phyloP scores from a whole-genome alignment of 2,797 vertebrate genomes.

The Chelon labrosus region DNA sequence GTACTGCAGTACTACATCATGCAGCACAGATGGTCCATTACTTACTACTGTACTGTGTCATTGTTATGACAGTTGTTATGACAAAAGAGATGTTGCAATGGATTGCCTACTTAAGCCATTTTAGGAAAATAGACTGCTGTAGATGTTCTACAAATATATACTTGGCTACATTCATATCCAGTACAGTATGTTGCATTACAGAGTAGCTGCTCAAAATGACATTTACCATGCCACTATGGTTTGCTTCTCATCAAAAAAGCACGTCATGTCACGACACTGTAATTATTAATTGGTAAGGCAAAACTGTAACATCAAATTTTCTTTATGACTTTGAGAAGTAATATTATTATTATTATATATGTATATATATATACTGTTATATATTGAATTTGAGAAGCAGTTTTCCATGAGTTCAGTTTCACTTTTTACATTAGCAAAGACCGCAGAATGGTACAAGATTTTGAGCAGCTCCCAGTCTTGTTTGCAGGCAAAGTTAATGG shows the following conservation, averaged over 20 bases:
- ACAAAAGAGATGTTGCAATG: constrained; percentile 45
- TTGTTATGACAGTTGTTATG: constrained; percentile 38
- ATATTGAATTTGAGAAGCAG: constrained; percentile 21
- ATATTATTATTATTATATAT: not conserved
- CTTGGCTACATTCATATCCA: constrained; percentile 80
- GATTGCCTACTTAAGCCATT: constrained; percentile 53
- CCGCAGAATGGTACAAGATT: constrained; percentile 40
- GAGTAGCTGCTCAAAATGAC: constrained; percentile 73
- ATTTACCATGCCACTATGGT: constrained; percentile 22
- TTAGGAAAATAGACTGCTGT: constrained; percentile 62
- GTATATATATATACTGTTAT: not conserved
- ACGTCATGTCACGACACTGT: constrained; percentile 33
- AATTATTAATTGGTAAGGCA: constrained; percentile 42
- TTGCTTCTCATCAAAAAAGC: constrained; percentile 55
- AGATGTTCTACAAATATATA: constrained; percentile 57
- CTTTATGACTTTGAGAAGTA: constrained; percentile 14
- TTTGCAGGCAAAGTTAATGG: constrained; percentile 50
- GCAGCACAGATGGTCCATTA: constrained; percentile 63
- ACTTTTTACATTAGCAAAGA: constrained; percentile 40
- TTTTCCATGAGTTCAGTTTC: constrained; percentile 29
- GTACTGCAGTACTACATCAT: constrained; percentile 49
- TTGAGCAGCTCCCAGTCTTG: constrained; percentile 67
- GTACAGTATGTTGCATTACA: constrained; percentile 67
- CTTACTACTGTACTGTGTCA: constrained; percentile 45
- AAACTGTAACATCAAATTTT: constrained; percentile 27